Base-by-base conservation (phyloP, 2,888 invertebrate species). In the Nymphalis polychloros region DNA sequence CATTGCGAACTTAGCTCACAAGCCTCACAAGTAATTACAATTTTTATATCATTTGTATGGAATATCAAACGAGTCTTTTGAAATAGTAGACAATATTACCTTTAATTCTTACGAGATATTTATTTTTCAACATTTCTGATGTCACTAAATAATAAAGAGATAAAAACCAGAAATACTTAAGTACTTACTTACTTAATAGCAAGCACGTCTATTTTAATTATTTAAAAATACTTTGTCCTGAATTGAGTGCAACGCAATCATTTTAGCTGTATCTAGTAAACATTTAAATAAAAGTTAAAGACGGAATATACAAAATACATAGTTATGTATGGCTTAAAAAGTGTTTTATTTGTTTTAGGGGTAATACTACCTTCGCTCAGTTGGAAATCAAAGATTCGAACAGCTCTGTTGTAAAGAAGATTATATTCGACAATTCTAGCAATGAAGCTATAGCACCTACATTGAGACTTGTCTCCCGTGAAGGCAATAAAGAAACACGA, bases 331-430 rank as follows among this genome's bases (percentile, higher is more conserved):
- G 41, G 41, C 23, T 23, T 16, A 5, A 52, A 52, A 20, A 16
- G 4, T 5, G 64, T 71, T 67, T 66, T 77, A 47, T 71, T 16
- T 59, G 64, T 92, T 92, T 73, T 90, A 93, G 93, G 77, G 84
- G 84, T 73, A 92, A 92, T 72, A 87, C 91, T 64, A 90, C 92
- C 63, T 90, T 87, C 69, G 92, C 90, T 70, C 92, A 92, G 78
- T 81, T 93, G 76, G 93, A 92, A 82, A 82, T 93, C 66, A 82
- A 86, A 76, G 89, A 91, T 65, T 74, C 84, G 64, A 92, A 90
- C 75, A 87, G 81, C 78, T 86, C 90, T 69, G 74, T 86, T 76
- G 84, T 93, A 63, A 92, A 87, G 80, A 89, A 82, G 64, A 78
- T 93, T 73, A 89, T 87, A 27, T 88, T 88, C 70, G 87, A 91